Evolutionary conservation across 2,888 invertebrate genomes (phyloP).

Genomic region (Drosophila multiciliata): DNA sequence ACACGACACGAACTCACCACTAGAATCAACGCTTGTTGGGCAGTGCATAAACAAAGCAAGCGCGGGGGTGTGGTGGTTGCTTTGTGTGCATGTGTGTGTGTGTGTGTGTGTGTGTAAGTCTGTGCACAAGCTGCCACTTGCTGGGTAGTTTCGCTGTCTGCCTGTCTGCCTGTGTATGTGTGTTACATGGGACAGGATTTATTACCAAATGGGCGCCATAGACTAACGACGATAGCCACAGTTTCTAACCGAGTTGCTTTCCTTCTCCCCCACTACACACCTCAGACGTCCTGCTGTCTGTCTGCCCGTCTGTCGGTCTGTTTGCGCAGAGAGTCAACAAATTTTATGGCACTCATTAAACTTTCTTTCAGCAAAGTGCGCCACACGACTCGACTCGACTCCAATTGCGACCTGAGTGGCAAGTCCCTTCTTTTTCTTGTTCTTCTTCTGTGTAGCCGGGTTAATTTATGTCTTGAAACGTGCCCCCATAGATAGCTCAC

Average conservation of each 20-base stretch:
- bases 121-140: conserved; percentile 38
- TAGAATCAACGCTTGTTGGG: conserved; percentile 31
- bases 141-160: conserved; percentile 20
- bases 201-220: conserved; percentile 79
- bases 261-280: neutral
- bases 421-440: conserved; percentile 23
- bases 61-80: conserved; percentile 10
- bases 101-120: conserved; percentile 13
- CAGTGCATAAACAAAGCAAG: conserved; percentile 65
- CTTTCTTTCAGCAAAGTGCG: conserved; percentile 73
- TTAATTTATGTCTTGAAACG: conserved; percentile 43
- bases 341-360: conserved; percentile 80
- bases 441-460: neutral
- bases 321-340: conserved; percentile 69
- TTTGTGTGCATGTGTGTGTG: neutral
- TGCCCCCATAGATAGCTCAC: conserved; percentile 8
- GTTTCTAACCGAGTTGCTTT: conserved; percentile 37
- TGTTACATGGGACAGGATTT: conserved; percentile 61
- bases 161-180: conserved; percentile 4
- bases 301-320: conserved; percentile 5
- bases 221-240: conserved; percentile 73
- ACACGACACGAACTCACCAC: conserved; percentile 30
- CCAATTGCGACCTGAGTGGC: conserved; percentile 24
- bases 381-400: conserved; percentile 32
- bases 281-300: neutral